Base-by-base conservation (phyloP, 2,888 invertebrate species). In the Cistogaster globosa region DNA sequence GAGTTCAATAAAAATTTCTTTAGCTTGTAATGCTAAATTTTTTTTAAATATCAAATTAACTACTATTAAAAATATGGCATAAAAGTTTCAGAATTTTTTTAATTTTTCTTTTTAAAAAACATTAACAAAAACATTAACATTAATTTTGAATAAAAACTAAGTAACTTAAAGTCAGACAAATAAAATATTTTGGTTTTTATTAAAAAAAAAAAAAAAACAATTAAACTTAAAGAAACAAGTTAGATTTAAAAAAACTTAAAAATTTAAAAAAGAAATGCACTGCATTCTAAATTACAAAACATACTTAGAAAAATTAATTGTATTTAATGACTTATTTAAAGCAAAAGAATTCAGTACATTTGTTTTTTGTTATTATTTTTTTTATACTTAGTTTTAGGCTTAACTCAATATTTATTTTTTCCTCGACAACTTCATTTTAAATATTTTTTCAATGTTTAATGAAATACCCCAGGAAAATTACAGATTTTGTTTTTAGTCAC, bases 291-390 rank as follows among this genome's bases (percentile, higher is more conserved):
- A 38, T 38, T 63, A 42, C 14, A 65, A 57, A 32, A 68, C 26
- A 38, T 36, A 36, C 48, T 48, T 20, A 48, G 16, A 42, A 16
- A 55, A 36, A 60, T 11, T 51, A 75, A 32, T 36, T 63, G 45
- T 51, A 42, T 62, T 57, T n/a, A 60, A 51, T 42, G 42, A 42
- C 14, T 22, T 71, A 32, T 38, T 22, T 60, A 58, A 71, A 71
- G 69, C 82, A 83, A 83, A 76, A 76, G 69, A 82, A 58, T 63
- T 71, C 82, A 82, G 76, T 76, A 76, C 82, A 48, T 82, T 71
- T 58, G 48, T 69, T 32, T n/a, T 38, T 26, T 55, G 22, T 11
- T 58, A 36, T 60, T 32, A 51, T 58, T 32, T 55, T 26, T 36
- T n/a, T n/a, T n/a, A n/a, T 18, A 55, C n/a, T 63, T 78, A 48